These are phyloP conservation scores for Drosophila peninsularis DNA, from an alignment of 2,888 invertebrate species.

Conservation along the genomic window DNA sequence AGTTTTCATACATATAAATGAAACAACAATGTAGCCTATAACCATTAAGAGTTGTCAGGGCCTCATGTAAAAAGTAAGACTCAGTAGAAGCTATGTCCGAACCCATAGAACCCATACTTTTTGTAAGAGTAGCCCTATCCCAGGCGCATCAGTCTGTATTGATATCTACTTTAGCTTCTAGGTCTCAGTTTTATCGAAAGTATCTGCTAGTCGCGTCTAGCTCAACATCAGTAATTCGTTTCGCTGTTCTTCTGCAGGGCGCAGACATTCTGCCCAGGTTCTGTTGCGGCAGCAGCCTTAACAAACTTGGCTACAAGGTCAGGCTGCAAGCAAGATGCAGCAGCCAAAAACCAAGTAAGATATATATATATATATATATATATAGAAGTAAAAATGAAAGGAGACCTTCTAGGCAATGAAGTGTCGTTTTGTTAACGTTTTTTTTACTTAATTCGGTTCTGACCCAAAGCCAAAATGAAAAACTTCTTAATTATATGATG, in stretches of 20 bases:
- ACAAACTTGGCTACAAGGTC: slow-evolving; percentile 56
- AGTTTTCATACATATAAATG: no score
- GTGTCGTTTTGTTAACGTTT: slow-evolving; percentile 46
- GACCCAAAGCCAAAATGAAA: slow-evolving; percentile 24
- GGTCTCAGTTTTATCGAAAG: background rate
- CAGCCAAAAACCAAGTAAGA: slow-evolving; percentile 16
- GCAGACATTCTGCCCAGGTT: slow-evolving; percentile 39
- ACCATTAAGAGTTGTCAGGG: no score
- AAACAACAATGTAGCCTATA: no score
- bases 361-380: background rate
- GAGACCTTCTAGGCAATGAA: slow-evolving; percentile 50
- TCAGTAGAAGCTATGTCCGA: no score
- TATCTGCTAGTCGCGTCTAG: background rate
- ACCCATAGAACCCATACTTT: no score
- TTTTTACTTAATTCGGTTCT: slow-evolving; percentile 48
- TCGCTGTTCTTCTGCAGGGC: slow-evolving; percentile 1
- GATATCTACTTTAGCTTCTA: no score
- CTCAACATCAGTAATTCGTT: background rate
- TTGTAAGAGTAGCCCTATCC: no score
- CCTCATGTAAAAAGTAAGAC: no score
- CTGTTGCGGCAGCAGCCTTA: slow-evolving; percentile 20
- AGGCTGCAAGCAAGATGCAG: slow-evolving; percentile 42
- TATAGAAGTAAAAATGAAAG: slow-evolving; percentile 56
- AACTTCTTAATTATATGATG: slow-evolving; percentile 69
- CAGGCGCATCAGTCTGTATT: no score